Evolutionary conservation across 2,888 invertebrate genomes (phyloP), one percentile per base, ranked within the genome.

Genomic region (Diplolepis rosae): DNA sequence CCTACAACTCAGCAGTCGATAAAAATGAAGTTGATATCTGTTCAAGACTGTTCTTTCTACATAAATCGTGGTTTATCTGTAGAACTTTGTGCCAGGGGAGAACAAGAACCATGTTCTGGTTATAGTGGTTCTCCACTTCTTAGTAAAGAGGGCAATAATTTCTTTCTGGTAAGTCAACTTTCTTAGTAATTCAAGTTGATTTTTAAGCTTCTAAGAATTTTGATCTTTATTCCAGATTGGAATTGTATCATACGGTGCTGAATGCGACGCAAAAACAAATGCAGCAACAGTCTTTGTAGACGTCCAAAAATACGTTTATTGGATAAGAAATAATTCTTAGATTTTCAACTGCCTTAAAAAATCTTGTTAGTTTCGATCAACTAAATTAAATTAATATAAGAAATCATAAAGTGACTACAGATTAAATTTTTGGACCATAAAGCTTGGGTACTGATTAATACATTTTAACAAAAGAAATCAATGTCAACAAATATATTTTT

Each of bases 251-350:
- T 95, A 95, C 80, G 95, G 95, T 1, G 94, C 95, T 0, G 94
- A 94, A 79, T 94, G 94, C 85, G 94, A 95, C 81, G 93, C 94
- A 27, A 93, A 92, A 22, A 90, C 92, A 70, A 94, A 94, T 2
- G 91, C 94, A 0, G 95, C 95, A 1, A 94, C 95, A 79, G 95
- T 94, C 0, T 95, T 95, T 83, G 93, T 94, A 0, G 93, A 94
- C 79, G 90, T 95, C 54, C 93, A 93, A 27, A 93, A 93, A 85
- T 95, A 95, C 81, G 90, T 93, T 45, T 91, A 91, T 39, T 95
- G 95, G 95, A 95, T 95, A 70, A 90, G 92, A 56, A 93, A 94
- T 77, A 95, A 94, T 85, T 92, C 92, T 68, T 82, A 67, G 80
- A 13, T n/a, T 32, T 45, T 9, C 1, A 45, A 9, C 15, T 22